phyloP scores from a whole-genome alignment of 2,888 invertebrate genomes.

The Alitta virens region DNA sequence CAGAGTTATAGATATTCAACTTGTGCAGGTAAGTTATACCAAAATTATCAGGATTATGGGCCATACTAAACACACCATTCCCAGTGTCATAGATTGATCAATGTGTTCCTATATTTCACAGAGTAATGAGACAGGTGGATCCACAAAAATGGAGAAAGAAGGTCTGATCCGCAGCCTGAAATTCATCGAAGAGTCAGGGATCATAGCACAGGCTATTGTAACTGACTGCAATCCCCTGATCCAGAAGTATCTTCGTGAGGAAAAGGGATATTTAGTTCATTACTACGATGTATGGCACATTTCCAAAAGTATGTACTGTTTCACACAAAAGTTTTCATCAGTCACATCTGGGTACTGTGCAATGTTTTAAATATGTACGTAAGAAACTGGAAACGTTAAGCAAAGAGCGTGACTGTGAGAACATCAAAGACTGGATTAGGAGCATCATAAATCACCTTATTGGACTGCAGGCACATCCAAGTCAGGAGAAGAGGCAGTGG shows the following conservation, averaged over 20 bases:
- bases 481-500: no score
- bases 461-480: not conserved
- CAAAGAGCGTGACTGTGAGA: not conserved
- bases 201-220: not conserved
- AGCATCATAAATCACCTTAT: not conserved
- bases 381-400: no score
- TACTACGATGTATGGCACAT: not conserved
- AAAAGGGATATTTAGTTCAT: not conserved
- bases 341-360: no score
- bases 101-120: no score
- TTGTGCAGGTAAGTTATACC: not conserved
- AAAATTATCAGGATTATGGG: not conserved
- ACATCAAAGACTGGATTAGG: not conserved
- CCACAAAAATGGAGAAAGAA: not conserved
- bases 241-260: not conserved
- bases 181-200: not conserved
- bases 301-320: not conserved
- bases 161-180: not conserved
- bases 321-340: not conserved
- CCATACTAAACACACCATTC: not conserved
- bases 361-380: no score
- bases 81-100: no score
- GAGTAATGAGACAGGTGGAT: not conserved
- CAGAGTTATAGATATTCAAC: not conserved
- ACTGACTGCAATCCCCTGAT: not conserved